Evolutionary conservation across 1,140 invertebrate genomes (phyloP), one percentile per base, ranked within the genome.

Genomic region (Drosophila pseudoananassae): DNA sequence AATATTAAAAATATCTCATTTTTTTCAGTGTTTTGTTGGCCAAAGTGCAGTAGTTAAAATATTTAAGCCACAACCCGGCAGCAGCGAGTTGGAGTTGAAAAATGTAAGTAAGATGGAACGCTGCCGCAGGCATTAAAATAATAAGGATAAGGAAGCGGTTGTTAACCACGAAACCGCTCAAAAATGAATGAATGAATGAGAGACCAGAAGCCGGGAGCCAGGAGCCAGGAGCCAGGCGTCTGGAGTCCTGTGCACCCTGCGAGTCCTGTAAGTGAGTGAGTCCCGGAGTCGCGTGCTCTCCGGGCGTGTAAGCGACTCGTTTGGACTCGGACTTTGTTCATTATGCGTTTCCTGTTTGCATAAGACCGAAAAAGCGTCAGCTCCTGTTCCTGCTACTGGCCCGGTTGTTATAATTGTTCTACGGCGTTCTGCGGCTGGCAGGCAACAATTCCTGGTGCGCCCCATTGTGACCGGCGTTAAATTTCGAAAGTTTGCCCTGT

Each of bases 121-220:
- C 76, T 78, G 83, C 83, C 83, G 83, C 83, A 87, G 83, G 83
- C 83, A 87, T 87, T 87, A 88, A 87, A 87, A 87, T 87, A 87
- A 87, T 87, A 87, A 88, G 83, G 83, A 87, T 87, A 87, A 87
- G 83, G 83, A 87, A 87, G 84, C 83, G 83, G 78, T 87, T 87
- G 83, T 87, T 87, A 87, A 87, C 83, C 83, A 87, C 83, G 83
- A 88, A 87, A 87, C 71, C 78, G 83, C 78, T 88, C 83, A 88
- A 87, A 85, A 82, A 88, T 88, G 75, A 88, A 82, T 87, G 83
- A 87, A 78, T 88, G 78, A 88, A 82, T 71, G 61, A 71, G 52
- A 64, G 64, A n/a, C 33, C 31, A 33, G 27, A 36, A 10, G 10
- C 20, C 36, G 3, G 33, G 9, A 36, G 8, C 6, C 9, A 9